These are phyloP conservation scores for Avahi laniger DNA, from an alignment of 2,797 vertebrate species.

Conservation along the genomic window DNA sequence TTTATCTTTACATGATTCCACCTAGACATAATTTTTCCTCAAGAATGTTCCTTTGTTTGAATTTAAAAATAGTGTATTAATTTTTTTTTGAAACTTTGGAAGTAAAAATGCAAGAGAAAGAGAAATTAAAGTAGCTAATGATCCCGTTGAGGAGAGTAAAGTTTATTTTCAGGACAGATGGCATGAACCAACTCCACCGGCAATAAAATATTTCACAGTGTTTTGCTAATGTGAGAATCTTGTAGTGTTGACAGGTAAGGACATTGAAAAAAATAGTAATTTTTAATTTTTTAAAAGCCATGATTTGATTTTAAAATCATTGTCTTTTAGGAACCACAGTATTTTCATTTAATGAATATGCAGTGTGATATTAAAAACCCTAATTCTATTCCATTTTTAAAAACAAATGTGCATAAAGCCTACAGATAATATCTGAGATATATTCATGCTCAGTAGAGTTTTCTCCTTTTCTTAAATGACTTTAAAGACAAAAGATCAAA, in stretches of 20 bases:
- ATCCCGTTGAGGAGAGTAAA: neutral
- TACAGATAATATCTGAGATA: neutral
- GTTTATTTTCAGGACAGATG: neutral
- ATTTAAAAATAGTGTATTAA: neutral
- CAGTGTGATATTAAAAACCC: constrained; percentile 2
- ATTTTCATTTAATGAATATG: constrained; percentile 52
- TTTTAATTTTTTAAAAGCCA: neutral
- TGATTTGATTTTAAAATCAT: constrained; percentile 51
- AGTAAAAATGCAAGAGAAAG: constrained; percentile 40
- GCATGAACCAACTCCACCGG: neutral
- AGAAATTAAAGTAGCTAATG: constrained; percentile 7
- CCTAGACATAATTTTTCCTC: neutral
- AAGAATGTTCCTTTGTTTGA: neutral
- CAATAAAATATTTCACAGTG: neutral
- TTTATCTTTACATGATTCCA: neutral
- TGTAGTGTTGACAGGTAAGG: constrained; percentile 41
- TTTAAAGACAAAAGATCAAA: constrained; percentile 30
- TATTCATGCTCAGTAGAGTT: neutral
- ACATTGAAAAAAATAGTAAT: neutral
- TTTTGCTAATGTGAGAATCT: constrained; percentile 25
- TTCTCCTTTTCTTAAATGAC: neutral
- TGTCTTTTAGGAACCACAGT: neutral
- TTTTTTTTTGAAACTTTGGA: neutral
- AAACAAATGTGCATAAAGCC: neutral
- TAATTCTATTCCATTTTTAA: constrained; percentile 33